Evolutionary conservation across 2,888 invertebrate species (phyloP).

Genomic region (Agonopterix alstromeriana): DNA sequence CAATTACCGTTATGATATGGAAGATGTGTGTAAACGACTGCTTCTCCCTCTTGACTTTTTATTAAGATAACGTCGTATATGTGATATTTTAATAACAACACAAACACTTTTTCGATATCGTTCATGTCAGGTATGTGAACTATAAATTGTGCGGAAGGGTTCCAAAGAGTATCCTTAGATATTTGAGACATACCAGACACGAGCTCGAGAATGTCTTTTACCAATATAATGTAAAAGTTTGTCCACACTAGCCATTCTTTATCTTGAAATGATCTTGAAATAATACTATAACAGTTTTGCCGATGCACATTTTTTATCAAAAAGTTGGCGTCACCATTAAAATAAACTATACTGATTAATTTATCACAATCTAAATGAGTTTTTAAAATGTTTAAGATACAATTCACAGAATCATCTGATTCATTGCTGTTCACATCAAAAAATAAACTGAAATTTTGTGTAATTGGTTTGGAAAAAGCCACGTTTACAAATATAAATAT

Average conservation of each 20-base stretch:
- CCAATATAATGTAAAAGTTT: conserved; percentile 10
- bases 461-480: not conserved
- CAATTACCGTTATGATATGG: conserved; percentile 13
- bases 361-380: not conserved
- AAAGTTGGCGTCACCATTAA: not conserved
- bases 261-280: conserved; percentile 1
- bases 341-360: not conserved
- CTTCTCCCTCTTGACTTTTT: not conserved
- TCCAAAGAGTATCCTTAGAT: conserved; percentile 12
- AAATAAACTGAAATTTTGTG: not conserved
- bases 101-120: not conserved
- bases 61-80: conserved; percentile 3
- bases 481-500: too few species aligned
- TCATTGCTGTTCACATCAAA: not conserved
- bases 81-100: not conserved
- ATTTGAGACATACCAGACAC: not conserved
- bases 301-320: not conserved
- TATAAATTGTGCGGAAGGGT: conserved; percentile 13
- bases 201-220: conserved; percentile 3
- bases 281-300: conserved; percentile 3
- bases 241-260: not conserved
- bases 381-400: not conserved
- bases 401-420: not conserved
- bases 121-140: conserved; percentile 2
- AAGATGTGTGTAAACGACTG: conserved; percentile 9